Evolutionary conservation across 2,888 invertebrate genomes (phyloP).

Genomic region (Allygus modestus): DNA sequence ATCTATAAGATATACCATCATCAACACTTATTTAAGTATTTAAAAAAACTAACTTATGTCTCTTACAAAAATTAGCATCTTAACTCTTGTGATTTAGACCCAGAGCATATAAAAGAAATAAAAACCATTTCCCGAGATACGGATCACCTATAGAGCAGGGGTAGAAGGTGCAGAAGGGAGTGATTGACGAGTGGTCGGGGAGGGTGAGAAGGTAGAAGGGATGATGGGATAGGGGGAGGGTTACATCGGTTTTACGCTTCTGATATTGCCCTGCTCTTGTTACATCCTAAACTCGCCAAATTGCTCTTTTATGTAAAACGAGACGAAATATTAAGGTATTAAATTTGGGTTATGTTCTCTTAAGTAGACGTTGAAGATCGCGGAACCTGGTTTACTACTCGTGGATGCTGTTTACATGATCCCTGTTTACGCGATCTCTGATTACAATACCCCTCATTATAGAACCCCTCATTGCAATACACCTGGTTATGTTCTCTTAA

Average conservation of each 20-base stretch:
- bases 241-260: constrained; percentile 22
- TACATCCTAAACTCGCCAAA: constrained; percentile 32
- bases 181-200: constrained; percentile 9
- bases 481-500: constrained; percentile 38
- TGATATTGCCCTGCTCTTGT: constrained; percentile 32
- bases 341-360: constrained; percentile 29
- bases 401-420: background rate
- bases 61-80: too few species aligned
- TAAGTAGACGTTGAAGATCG: constrained; percentile 22
- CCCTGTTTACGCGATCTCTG: too few species aligned
- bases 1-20: too few species aligned
- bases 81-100: too few species aligned
- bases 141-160: background rate
- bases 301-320: constrained; percentile 30
- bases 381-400: background rate
- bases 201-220: background rate
- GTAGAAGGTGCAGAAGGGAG: background rate
- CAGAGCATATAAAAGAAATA: too few species aligned
- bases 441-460: too few species aligned
- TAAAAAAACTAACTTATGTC: too few species aligned
- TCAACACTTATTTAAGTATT: too few species aligned
- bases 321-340: constrained; percentile 37
- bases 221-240: background rate
- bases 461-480: too few species aligned
- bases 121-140: too few species aligned